Percentiles rank a stretch among this genome's conserved stretches.
phyloP scores from a whole-genome alignment of 2,888 invertebrate species.

The Empis livida region DNA sequence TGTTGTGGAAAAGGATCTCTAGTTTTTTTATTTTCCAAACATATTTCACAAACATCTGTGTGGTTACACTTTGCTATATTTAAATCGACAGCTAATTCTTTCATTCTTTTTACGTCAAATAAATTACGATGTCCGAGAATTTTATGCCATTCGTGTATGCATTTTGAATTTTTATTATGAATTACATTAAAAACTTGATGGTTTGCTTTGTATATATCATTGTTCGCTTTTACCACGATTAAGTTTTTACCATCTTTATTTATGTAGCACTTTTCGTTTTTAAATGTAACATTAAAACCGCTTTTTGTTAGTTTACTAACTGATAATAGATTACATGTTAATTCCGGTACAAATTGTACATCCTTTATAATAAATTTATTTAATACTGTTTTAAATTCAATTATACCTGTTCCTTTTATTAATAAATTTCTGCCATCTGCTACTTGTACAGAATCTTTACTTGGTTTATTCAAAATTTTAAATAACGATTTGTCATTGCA shows the following conservation, averaged over 20 bases:
- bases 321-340: constrained; percentile 11
- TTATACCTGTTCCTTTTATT: constrained; percentile 8
- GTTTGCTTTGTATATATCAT: constrained; percentile 3
- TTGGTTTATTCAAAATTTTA: constrained; percentile 7
- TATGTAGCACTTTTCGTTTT: constrained; percentile 5
- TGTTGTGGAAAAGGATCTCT: constrained; percentile 15
- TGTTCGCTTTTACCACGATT: background rate
- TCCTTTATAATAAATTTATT: constrained; percentile 6
- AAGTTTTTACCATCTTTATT: background rate
- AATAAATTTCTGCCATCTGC: constrained; percentile 9
- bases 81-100: constrained; percentile 4
- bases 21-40: constrained; percentile 15
- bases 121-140: constrained; percentile 11
- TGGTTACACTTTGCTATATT: constrained; percentile 8
- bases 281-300: constrained; percentile 8
- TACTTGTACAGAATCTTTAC: constrained; percentile 8
- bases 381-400: constrained; percentile 3
- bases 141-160: constrained; percentile 12
- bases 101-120: constrained; percentile 6
- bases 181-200: background rate
- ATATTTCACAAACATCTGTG: constrained; percentile 8
- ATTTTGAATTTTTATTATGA: constrained; percentile 2
- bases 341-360: constrained; percentile 11
- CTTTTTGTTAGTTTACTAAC: constrained; percentile 3
- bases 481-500: constrained; percentile 11